Evolutionary conservation across 2,888 invertebrate species (phyloP), one percentile per base, ranked within the genome.

Genomic region (Chorisops tibialis): DNA sequence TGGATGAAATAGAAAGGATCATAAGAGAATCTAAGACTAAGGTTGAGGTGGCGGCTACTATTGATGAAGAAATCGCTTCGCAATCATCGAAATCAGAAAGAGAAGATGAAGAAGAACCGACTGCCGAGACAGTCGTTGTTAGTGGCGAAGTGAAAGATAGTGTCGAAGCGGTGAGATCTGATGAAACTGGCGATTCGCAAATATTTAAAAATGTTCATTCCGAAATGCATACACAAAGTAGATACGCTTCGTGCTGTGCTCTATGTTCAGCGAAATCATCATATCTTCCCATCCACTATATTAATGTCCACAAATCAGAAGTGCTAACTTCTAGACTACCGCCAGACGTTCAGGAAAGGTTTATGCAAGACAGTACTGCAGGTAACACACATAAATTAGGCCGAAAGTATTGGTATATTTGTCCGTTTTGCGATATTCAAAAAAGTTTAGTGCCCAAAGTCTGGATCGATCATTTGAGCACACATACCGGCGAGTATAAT

Each of bases 401-500:
- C n/a, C n/a, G n/a, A n/a, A n/a, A n/a, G n/a, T n/a, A n/a, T n/a
- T n/a, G n/a, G n/a, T n/a, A n/a, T n/a, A n/a, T n/a, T 62, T 76
- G 75, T 60, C 72, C 73, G 1, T 77, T 77, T 50, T 78, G 79
- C 60, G 39, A 62, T 11, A 69, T 70, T 12, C 63, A 67, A 5
- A 62, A 70, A 7, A 64, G 69, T 2, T 67, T 69, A 0, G 14
- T 66, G 0, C 63, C 64, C 0, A 16, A 43, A 2, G 35, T 62
- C 12, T 76, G 77, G 75, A 48, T 86, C 70, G 88, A 89, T 72
- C 92, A 93, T 70, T 80, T 89, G 41, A 83, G 85, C 22, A 81
- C 79, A 49, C 93, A 93, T 64, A 92, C 91, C 0, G 92, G 92
- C 0, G 92, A 93, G 75, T 88, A 85, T 68, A 81, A 86, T 60